Conservation (phyloP, 1,140 invertebrate species). For the Meloidogyne floridensis region DNA sequence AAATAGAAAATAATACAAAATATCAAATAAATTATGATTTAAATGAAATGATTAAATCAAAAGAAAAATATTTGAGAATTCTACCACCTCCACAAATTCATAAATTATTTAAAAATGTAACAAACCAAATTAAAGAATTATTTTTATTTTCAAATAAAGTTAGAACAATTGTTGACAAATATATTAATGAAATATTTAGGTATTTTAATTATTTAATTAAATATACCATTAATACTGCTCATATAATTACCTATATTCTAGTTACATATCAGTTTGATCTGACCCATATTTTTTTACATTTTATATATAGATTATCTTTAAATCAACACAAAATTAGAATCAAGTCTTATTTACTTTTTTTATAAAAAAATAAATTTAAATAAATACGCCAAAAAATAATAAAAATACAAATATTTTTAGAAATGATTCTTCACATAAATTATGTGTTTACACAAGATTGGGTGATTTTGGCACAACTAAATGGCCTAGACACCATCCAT, state of each 20-base stretch:
- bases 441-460: neutral
- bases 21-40: neutral
- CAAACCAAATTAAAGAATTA: neutral
- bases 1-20: neutral
- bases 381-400: too few species aligned
- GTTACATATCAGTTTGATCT: too few species aligned
- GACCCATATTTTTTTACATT: too few species aligned
- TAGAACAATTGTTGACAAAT: neutral
- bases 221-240: too few species aligned
- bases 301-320: too few species aligned
- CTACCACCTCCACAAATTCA: neutral
- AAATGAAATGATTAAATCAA: neutral
- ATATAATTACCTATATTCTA: too few species aligned
- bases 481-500: constrained; percentile 3
- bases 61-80: constrained; percentile 6
- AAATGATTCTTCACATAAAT: neutral
- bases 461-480: neutral
- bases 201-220: too few species aligned
- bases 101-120: neutral
- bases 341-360: too few species aligned
- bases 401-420: neutral
- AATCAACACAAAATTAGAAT: too few species aligned
- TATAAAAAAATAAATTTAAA: too few species aligned
- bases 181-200: neutral
- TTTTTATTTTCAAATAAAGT: constrained; percentile 8